Base-by-base conservation (phyloP, 1,140 invertebrate genomes). In the Hesperophylax magnus region DNA sequence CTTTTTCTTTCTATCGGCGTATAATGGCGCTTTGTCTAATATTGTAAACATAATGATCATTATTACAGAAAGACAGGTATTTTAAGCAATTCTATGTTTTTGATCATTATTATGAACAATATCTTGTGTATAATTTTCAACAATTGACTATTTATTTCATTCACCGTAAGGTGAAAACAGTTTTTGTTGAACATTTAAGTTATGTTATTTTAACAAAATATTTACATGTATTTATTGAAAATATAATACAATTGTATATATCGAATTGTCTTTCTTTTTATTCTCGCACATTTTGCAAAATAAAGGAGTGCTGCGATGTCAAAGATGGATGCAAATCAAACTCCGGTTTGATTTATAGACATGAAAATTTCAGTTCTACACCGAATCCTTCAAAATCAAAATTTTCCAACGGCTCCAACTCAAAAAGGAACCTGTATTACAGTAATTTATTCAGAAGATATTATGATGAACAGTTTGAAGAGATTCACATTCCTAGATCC, bases 391-490 rank as follows among this genome's bases (percentile, higher is more conserved):
- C 17, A 18, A 52, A 72, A 54, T 11, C 2, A 18, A 72, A 72
- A 20, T 9, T 54, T 54, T 20, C 34, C 18, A 72, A n/a, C 39
- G 31, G n/a, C 8, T 18, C 22, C 11, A 58, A 17, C 63, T 31
- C 63, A 3, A 31, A 67, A 22, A 27, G 63, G 7, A 67, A 31
- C 31, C 24, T 39, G 8, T 67, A 67, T 67, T 67, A 67, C 63
- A 67, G 63, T 67, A 34, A 22, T 67, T 39, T 67, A 17, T 67
- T 67, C 31, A 67, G 8, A 67, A 67, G 63, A 76, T 60, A 34
- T 76, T 76, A 76, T 15, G 18, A 60, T 58, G 69, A 53, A 54
- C 20, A 76, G 18, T 34, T 58, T 58, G 8, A 27, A 17, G 18
- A 76, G 17, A 20, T 52, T 3, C 52, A 52, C 9, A 53, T 14